Evolutionary conservation across 2,888 invertebrate genomes (phyloP), one percentile per base, ranked within the genome.

Genomic region (Drosophila multiciliata): DNA sequence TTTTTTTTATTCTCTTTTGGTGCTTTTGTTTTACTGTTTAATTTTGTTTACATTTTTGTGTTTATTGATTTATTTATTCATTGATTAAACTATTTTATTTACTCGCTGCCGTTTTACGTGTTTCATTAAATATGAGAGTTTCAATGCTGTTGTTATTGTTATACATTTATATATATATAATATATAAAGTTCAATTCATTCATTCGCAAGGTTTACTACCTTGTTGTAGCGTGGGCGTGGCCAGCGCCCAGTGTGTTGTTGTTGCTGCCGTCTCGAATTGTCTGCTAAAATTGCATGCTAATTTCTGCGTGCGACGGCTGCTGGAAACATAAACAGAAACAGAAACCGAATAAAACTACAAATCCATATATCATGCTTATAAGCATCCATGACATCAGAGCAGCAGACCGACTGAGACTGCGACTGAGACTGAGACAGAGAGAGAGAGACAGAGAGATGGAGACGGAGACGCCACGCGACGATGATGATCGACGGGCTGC

Each of bases 51-150:
- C 83, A 68, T 82, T 78, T 73, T 60, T 20, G 57, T 40, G 49
- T 74, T 80, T 81, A 83, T 81, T 82, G 88, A 89, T 85, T 87
- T 89, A 85, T 89, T 89, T 87, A 75, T 85, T 76, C 73, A 89
- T 82, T 75, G 79, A 73, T 66, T 66, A 74, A 82, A 89, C 88
- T 79, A 76, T 89, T 79, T 76, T 72, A 84, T 89, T 82, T 74
- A 85, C 73, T 79, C 63, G 76, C 77, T 66, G 73, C 65, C 58
- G 76, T 63, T 75, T 66, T 49, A 65, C 75, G 60, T 63, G 59
- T 65, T 68, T 69, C 35, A 54, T 63, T 55, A 65, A 61, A 62
- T 59, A 59, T 55, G 53, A 66, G 63, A 36, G 23, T 64, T 60
- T 65, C 63, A 66, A 64, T 64, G 66, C 49, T 74, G 55, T 40